phyloP scores from a whole-genome alignment of 2,888 invertebrate species.

The Rhopalosiphum nymphaeae region DNA sequence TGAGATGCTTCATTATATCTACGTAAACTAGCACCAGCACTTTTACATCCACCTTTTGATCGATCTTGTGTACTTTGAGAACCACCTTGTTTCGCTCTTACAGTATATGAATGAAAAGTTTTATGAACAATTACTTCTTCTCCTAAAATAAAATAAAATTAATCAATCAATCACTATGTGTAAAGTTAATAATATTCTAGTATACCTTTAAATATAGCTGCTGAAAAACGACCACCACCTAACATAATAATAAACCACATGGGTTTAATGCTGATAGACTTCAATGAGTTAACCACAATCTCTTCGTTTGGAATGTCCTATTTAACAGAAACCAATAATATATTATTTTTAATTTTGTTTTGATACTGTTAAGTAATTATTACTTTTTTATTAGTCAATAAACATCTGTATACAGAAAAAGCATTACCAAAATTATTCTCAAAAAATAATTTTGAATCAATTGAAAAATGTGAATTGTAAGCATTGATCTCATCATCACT shows the following conservation, averaged over 20 bases:
- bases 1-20: conserved; percentile 79
- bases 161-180: background rate
- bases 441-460: conserved; percentile 70
- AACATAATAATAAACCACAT: conserved; percentile 85
- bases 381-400: conserved; percentile 56
- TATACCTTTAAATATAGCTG: conserved; percentile 76
- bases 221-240: conserved; percentile 88
- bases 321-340: background rate
- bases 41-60: conserved; percentile 78
- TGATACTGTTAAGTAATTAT: background rate
- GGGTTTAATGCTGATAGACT: conserved; percentile 69
- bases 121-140: conserved; percentile 77
- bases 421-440: conserved; percentile 69
- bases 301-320: conserved; percentile 55
- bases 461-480: conserved; percentile 69
- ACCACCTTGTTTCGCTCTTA: conserved; percentile 86
- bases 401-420: conserved; percentile 66
- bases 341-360: background rate
- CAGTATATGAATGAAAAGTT: conserved; percentile 88
- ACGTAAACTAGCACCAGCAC: conserved; percentile 84
- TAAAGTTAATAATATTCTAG: conserved; percentile 50
- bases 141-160: conserved; percentile 69
- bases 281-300: conserved; percentile 24
- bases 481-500: conserved; percentile 60
- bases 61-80: conserved; percentile 79